Base-by-base conservation (phyloP, 1,140 invertebrate genomes). In the Drosophila leontia region DNA sequence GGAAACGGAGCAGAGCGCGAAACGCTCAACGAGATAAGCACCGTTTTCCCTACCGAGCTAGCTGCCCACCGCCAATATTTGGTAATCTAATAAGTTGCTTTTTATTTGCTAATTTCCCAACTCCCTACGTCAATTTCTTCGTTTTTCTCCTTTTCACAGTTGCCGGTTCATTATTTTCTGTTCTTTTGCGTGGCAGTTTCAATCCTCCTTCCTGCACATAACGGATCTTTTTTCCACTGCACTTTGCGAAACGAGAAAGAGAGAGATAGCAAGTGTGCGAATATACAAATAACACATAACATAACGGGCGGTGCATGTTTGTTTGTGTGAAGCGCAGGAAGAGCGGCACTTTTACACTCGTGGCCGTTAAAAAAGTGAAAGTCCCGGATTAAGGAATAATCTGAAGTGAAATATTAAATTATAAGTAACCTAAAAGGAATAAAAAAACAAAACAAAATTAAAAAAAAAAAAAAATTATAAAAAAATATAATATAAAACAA, bases 1-100 rank as follows among this genome's bases (percentile, higher is more conserved):
- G 42, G 45, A 58, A 69, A 63, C 83, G 83, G 84, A 88, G 80
- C 80, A 60, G 80, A 64, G 84, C 81, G 68, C 55, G 7, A 53
- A 53, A 44, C 77, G 85, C 77, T 84, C 76, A 63, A 80, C 77
- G 23, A 87, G 45, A 62, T 65, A 78, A 68, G 83, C 82, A 88
- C 83, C 83, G 83, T 88, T 88, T 60, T 64, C 41, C 56, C 50
- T 17, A 42, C 32, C n/a, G 19, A n/a, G 44, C 47, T 47, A n/a
- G 44, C 42, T 47, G 35, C 37, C 37, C 32, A 42, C 35, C 17
- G 32, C 55, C 47, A 35, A 19, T 58, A 32, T 39, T 44, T 50
- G 35, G 26, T 29, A 29, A 23, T 35, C 11, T 32, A 47, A 55
- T 67, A 53, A 77, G 41, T 56, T 32, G 13, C 9, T 17, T 11